Base-by-base conservation (phyloP, 92 coral and sea anemone genomes). In the Epizoanthus scotinus region DNA sequence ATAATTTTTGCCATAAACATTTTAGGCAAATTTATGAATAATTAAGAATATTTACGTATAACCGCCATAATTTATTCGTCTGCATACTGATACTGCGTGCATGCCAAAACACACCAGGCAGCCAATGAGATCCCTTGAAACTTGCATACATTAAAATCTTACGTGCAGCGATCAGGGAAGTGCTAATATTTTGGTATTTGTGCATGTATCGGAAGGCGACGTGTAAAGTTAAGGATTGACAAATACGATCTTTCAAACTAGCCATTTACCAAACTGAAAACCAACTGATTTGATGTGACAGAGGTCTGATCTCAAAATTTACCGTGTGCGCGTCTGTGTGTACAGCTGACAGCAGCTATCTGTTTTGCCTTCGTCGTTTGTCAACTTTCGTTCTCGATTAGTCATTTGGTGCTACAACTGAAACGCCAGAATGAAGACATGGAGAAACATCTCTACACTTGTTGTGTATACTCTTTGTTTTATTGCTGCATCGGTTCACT, bases 381-480 rank as follows among this genome's bases (percentile, higher is more conserved):
- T 18, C 78, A 28, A 1, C 24, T 53, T 40, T 47, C 27, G 52
- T 47, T 47, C 52, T 47, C 52, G 52, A 47, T n/a, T n/a, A n/a
- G n/a, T n/a, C n/a, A 4, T 42, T 44, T 14, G 36, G 44, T 10
- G 9, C 29, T 21, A 5, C 19, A 55, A 47, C 52, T 28, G 36
- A 73, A 59, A 22, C 14, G 61, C 50, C 52, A 73, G 40, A 27
- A 73, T 73, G 79, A 31, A 73, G 52, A 28, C 65, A 28, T 29
- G 49, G 25, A 25, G n/a, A 40, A 55, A 34, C 4, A 19, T 73
- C 19, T 19, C 61, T 15, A 17, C 58, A 18, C 15, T 20, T 73
- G n/a, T 56, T 54, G 24, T 24, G 27, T 15, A 54, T 17, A 8
- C 56, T 42, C 12, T 73, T 6, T 55, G 50, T 14, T 17, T 73